Evolutionary conservation across 2,113 vertebrate genomes (phyloP).

Genomic region (Lates calcarifer): DNA sequence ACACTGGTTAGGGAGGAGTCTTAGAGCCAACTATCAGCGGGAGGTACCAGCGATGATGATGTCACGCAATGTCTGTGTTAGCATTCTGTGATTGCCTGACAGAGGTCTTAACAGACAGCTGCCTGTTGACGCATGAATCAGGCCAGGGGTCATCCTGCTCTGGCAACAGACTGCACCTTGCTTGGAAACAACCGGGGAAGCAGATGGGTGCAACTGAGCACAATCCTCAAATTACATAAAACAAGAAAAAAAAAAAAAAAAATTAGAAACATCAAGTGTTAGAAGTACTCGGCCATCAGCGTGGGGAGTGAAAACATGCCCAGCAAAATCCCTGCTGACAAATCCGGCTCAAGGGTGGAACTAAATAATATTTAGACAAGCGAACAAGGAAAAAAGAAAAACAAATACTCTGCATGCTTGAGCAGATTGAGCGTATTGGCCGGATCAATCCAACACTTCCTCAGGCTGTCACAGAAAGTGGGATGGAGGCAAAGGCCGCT

Average conservation of each 20-base stretch:
- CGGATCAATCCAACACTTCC: conserved; percentile 80
- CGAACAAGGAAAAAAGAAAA: conserved; percentile 69
- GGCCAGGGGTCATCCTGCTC: conserved; percentile 44
- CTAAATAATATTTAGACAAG: conserved; percentile 82
- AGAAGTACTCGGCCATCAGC: conserved; percentile 54
- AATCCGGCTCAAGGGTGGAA: conserved; percentile 76
- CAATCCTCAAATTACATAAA: conserved; percentile 62
- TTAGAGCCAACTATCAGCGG: conserved; percentile 18
- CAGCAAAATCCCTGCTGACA: conserved; percentile 75
- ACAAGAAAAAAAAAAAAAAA: conserved; percentile 16
- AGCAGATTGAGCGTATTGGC: conserved; percentile 72
- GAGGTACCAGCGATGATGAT: conserved; percentile 4
- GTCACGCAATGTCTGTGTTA: conserved; percentile 10
- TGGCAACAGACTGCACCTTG: conserved; percentile 35
- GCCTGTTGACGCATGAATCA: conserved; percentile 42
- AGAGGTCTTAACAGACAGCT: conserved; percentile 46
- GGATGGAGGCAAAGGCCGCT: conserved; percentile 60
- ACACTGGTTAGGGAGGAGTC: not conserved
- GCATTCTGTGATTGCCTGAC: conserved; percentile 27
- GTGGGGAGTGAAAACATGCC: conserved; percentile 67
- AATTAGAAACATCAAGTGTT: conserved; percentile 18
- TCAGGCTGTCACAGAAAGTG: conserved; percentile 66
- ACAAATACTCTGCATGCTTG: conserved; percentile 78
- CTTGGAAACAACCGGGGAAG: conserved; percentile 46
- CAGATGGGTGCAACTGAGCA: conserved; percentile 41